Percentiles rank a stretch among this genome's conserved stretches.
phyloP scores from a whole-genome alignment of 2,888 invertebrate genomes.

The Gandaritis pyraliata region DNA sequence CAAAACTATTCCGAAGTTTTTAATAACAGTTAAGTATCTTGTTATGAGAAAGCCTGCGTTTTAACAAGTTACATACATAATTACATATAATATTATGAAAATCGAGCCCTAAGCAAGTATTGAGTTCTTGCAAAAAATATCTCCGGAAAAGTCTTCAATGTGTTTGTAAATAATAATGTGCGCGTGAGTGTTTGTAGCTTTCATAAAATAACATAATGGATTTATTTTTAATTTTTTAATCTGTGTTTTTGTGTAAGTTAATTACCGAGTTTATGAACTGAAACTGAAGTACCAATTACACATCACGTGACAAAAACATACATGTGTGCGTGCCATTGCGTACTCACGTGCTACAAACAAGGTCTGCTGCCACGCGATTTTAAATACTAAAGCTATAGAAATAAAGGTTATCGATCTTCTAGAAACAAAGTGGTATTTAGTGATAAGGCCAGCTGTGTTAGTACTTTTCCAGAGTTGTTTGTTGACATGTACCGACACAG shows the following conservation, averaged over 20 bases:
- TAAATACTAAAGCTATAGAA: background rate
- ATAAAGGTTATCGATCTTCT: conserved; percentile 20
- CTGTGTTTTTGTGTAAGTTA: background rate
- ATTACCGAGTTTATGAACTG: conserved; percentile 14
- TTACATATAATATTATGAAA: no score
- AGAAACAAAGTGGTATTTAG: conserved; percentile 13
- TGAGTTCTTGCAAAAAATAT: no score
- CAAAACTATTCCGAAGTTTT: background rate
- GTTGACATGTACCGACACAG: conserved; percentile 41
- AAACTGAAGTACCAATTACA: conserved; percentile 21
- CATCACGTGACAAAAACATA: conserved; percentile 8
- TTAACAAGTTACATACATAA: no score
- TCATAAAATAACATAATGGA: no score
- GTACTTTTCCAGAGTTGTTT: conserved; percentile 54
- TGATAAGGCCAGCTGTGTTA: conserved; percentile 23
- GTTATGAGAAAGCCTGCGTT: no score
- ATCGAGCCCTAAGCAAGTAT: no score
- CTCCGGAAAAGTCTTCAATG: no score
- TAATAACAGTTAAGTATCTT: no score
- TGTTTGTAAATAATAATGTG: no score
- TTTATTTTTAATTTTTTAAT: background rate
- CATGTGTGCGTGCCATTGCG: conserved; percentile 24
- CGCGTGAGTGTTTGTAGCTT: no score
- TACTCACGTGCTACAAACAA: conserved; percentile 18
- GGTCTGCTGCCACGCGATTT: conserved; percentile 8